Conservation (phyloP, 2,888 invertebrate genomes). For the Harmothoe impar region DNA sequence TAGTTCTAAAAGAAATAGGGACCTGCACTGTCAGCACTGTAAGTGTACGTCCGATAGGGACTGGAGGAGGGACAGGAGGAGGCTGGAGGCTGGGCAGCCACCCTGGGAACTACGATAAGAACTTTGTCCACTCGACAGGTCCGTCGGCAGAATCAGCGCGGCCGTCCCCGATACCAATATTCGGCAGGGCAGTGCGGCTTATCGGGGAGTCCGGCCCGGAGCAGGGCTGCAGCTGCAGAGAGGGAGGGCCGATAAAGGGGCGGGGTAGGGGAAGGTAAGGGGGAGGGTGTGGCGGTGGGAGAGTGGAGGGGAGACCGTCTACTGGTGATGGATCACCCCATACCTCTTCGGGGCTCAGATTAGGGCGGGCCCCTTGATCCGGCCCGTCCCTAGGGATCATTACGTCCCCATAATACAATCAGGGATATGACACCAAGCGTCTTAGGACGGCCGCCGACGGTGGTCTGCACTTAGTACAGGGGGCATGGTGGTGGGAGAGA, state of each 20-base stretch:
- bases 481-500: no score
- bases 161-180: background rate
- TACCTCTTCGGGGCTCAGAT: background rate
- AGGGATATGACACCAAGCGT: constrained; percentile 45
- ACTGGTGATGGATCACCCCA: constrained; percentile 42
- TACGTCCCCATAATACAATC: constrained; percentile 40
- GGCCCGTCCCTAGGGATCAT: constrained; percentile 39
- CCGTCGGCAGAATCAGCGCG: background rate
- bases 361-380: constrained; percentile 48
- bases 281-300: background rate
- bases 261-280: background rate
- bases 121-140: constrained; percentile 2
- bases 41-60: background rate
- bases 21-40: no score
- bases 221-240: background rate
- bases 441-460: background rate
- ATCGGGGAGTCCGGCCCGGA: background rate
- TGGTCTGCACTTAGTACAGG: background rate
- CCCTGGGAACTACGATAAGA: constrained; percentile 37
- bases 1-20: no score
- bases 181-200: constrained; percentile 17
- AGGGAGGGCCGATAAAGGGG: background rate
- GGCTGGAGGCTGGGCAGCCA: background rate
- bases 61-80: background rate
- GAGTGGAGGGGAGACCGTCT: background rate